Base-by-base conservation (phyloP, 1,140 invertebrate species). In the Olivierus martensii region DNA sequence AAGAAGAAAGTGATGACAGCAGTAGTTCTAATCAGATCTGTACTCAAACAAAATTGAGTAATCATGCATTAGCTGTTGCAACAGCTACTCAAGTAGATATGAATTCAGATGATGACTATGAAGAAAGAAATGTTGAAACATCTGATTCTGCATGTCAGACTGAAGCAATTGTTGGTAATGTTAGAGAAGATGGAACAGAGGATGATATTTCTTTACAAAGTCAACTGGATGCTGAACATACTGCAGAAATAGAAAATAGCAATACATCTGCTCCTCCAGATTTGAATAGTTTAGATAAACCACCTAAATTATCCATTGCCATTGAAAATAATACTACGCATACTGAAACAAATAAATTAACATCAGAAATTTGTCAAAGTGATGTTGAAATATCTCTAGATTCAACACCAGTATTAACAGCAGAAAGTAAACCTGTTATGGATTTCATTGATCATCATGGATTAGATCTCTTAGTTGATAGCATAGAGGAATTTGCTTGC, bases 391-490 rank as follows among this genome's bases (percentile, higher is more conserved):
- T 28, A 28, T 28, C 28, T 9, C 9, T 28, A 28, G 28, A 41
- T 28, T 28, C 28, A 28, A 28, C 51, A 18, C 51, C 51, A 51
- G 47, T 52, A 17, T 36, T 59, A 38, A 47, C 58, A 14, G 58
- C 53, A 34, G 54, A 59, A 34, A 57, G 54, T 17, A 53, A 53
- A 35, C 58, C 58, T 18, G 58, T 59, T 15, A 59, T 59, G 54
- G 53, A 59, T 21, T 59, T 59, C 38, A 59, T 59, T 38, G 58
- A 59, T 43, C 52, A 56, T 21, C 58, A 83, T 60, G 86, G 86
- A 0, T 65, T 89, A 38, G 82, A 87, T 68, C 64, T 89, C 14
- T 64, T 87, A 6, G 87, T 83, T 0, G 86, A 84, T 60, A 87
- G 83, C 61, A 85, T 87, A 49, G 80, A 80, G 55, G 79, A 83